Conservation (phyloP, 2,113 vertebrate species). For the Crypturellus undulatus region DNA sequence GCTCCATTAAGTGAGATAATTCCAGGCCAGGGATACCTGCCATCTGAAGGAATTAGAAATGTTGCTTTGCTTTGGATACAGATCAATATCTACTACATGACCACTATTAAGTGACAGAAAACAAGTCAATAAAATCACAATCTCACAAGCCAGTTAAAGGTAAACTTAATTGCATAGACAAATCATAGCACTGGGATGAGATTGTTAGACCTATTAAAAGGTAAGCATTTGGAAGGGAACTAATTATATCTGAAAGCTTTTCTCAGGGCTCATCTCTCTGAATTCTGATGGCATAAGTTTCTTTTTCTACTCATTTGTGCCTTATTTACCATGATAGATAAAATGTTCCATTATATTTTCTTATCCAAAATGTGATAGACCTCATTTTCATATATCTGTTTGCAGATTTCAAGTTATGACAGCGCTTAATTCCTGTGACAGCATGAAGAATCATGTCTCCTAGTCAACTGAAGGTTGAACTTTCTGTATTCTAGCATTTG, state of each 20-base stretch:
- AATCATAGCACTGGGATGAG: neutral
- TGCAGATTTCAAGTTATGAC: neutral
- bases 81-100: slow-evolving; percentile 18
- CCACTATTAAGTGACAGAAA: neutral
- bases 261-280: neutral
- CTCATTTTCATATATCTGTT: neutral
- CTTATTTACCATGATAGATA: neutral
- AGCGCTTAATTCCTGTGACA: neutral
- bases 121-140: slow-evolving; percentile 11
- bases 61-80: neutral
- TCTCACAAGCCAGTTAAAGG: neutral
- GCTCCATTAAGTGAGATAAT: neutral
- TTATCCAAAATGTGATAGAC: neutral
- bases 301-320: neutral
- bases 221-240: neutral
- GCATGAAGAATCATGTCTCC: neutral
- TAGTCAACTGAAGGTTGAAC: neutral
- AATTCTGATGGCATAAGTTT: neutral
- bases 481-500: rapidly evolving
- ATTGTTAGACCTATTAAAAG: neutral
- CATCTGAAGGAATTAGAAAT: neutral
- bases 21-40: neutral
- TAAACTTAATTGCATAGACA: neutral
- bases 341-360: neutral
- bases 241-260: neutral